These are phyloP conservation scores for Etia nguti DNA, from an alignment of 2,113 vertebrate genomes.

Conservation along the genomic window DNA sequence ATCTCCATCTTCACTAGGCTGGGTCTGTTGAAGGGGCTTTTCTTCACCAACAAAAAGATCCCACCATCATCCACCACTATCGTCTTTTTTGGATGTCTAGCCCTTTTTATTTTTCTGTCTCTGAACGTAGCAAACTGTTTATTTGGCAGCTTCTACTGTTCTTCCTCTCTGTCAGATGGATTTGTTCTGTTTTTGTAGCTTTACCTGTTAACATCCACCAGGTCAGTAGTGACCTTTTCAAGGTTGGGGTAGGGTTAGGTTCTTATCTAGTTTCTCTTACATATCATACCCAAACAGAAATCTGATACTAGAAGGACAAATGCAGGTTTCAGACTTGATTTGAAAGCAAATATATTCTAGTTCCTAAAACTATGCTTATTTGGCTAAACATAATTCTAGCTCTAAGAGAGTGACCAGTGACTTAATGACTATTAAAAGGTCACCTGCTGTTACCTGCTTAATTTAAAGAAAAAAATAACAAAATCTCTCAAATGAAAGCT, in stretches of 20 bases:
- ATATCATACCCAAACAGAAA: neutral
- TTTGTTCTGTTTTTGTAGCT: neutral
- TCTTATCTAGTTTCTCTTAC: neutral
- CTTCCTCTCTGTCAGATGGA: neutral
- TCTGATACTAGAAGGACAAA: neutral
- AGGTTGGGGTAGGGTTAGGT: neutral
- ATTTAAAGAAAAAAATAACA: neutral
- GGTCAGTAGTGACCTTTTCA: neutral
- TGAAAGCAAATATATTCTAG: neutral
- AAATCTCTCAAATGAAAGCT: neutral
- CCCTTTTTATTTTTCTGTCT: neutral
- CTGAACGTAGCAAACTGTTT: neutral
- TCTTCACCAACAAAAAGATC: neutral
- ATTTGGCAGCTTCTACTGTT: neutral
- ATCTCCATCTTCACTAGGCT: neutral
- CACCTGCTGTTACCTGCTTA: neutral
- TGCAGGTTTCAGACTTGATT: neutral
- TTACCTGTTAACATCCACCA: neutral
- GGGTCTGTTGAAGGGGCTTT: neutral
- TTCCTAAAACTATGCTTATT: neutral
- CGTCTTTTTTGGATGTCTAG: neutral
- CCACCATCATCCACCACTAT: neutral
- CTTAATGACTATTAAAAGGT: rapidly evolving
- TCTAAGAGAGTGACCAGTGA: neutral
- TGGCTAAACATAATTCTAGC: neutral